These are phyloP conservation scores for Falco novaeseelandiae DNA, from an alignment of 2,797 vertebrate species.

Conservation along the genomic window DNA sequence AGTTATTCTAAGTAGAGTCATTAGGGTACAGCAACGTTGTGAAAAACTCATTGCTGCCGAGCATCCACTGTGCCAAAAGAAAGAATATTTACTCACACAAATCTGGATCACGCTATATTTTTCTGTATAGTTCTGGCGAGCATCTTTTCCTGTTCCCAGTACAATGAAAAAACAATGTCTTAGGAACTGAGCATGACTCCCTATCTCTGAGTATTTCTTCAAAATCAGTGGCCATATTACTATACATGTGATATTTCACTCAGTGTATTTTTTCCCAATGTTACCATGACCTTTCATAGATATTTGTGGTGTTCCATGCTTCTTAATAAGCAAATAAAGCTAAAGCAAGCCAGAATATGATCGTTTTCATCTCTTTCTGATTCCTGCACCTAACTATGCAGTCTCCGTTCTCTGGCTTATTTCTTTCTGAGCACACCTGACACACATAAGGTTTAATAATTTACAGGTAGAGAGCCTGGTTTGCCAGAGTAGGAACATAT, in stretches of 20 bases:
- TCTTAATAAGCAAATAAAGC: constrained; percentile 6
- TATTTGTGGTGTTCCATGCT: background rate
- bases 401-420: background rate
- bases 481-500: constrained; percentile 33
- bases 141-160: background rate
- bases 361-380: background rate
- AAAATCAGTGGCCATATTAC: background rate
- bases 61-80: background rate
- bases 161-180: background rate
- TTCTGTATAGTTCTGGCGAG: background rate
- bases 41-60: background rate
- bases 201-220: background rate
- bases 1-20: background rate
- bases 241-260: background rate
- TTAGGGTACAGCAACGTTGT: background rate
- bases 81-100: background rate
- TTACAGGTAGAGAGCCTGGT: constrained; percentile 27
- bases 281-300: background rate
- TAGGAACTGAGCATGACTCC: background rate
- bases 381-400: background rate
- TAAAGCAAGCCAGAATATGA: background rate
- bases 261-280: background rate
- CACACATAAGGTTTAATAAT: constrained; percentile 51
- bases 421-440: constrained; percentile 24
- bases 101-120: background rate